Evolutionary conservation across 2,113 vertebrate species (phyloP), one percentile per base, ranked within the genome.

Genomic region (Gila orcuttii): DNA sequence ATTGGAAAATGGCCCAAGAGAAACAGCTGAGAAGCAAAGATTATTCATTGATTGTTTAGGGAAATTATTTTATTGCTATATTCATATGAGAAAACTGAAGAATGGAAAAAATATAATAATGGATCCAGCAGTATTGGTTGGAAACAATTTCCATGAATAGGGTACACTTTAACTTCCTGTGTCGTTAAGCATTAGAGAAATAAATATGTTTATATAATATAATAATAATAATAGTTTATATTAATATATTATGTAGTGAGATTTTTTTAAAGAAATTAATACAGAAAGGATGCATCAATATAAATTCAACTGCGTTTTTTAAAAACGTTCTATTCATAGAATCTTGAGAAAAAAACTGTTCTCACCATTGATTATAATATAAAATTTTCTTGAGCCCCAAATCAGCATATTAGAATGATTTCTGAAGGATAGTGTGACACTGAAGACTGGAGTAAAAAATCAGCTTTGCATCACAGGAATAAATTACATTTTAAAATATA

Each of bases 1-100:
- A 79, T 42, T 79, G 55, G 23, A 79, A 79, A 60, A 79, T 15
- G 52, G 31, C 28, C 52, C 50, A 57, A 59, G 50, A 78, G 52
- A 77, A 42, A 33, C 42, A 47, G 23, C 23, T 25, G 39, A 13
- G 71, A 74, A 47, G n/a, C 13, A 2, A 75, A 75, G 13, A 75
- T 57, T 19, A 57, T 57, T 57, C 17, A 33, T 28, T 55, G 47
- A 57, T 57, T 55, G 25, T 77, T 57, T 17, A 11, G 17, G 50
- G 28, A 36, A 33, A 77, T 33, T 1, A 47, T 47, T n/a, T 13
- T 47, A 74, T 47, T 74, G 42, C 71, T 23, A 42, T 36, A 73
- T 21, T 39, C 69, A 23, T 23, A 71, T 71, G 36, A 71, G 68
- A 71, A 71, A 71, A 71, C 19, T 42, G 13, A 8, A 42, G 42